Evolutionary conservation across 1,140 invertebrate species (phyloP).

Genomic region (Diuraphis noxia): DNA sequence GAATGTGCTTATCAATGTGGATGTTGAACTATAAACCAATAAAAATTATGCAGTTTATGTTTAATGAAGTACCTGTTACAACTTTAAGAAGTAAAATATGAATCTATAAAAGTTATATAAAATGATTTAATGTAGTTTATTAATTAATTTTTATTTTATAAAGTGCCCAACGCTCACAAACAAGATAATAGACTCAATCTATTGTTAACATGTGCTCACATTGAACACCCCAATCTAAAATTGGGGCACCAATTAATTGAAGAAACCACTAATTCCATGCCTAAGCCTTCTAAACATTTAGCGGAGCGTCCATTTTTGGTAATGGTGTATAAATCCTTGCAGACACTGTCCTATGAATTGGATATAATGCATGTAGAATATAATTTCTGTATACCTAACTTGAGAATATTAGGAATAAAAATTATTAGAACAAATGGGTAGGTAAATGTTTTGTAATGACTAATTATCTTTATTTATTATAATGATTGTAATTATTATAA

Average conservation of each 20-base stretch:
- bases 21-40: constrained; percentile 22
- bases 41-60: not conserved
- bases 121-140: not conserved
- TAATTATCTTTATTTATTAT: not conserved
- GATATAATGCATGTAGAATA: constrained; percentile 9
- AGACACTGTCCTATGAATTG: constrained; percentile 9
- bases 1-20: constrained; percentile 41
- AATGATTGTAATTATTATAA: not conserved
- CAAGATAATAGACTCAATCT: constrained; percentile 45
- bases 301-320: constrained; percentile 29
- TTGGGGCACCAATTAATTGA: not conserved
- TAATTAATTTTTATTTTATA: not conserved
- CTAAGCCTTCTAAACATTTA: not conserved
- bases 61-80: constrained; percentile 11
- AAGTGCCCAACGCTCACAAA: constrained; percentile 40
- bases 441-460: not conserved
- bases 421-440: not conserved
- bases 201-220: constrained; percentile 20
- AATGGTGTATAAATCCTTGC: constrained; percentile 2
- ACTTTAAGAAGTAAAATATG: constrained; percentile 32
- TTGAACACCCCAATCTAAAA: constrained; percentile 28
- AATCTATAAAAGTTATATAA: not conserved
- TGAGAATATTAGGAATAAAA: constrained; percentile 42
- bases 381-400: constrained; percentile 34
- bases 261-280: not conserved